Base-by-base conservation (phyloP, 2,888 invertebrate genomes). In the Lomographa bimaculata region DNA sequence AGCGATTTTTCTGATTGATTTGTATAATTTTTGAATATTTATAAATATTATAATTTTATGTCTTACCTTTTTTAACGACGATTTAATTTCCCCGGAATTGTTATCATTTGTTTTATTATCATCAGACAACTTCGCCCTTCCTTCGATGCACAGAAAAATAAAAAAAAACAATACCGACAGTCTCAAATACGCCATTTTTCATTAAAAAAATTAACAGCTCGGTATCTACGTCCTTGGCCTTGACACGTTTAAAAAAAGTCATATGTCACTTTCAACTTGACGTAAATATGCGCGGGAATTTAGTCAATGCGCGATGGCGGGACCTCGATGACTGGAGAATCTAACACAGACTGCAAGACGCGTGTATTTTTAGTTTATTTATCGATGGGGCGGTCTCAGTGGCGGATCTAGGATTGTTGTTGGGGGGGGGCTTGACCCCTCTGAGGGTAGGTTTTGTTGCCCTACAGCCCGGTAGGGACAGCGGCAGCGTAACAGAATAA, bases 261-360 rank as follows among this genome's bases (percentile, higher is more conserved):
- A 39, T 20, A 35, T 33, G 44, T 46, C 35, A 46, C 35, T 44
- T 33, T 45, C 35, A 33, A 43, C 30, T 46, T 59, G 57, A 57
- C 58, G 49, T 51, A 2, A 10, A 50, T 57, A 61, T 47, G 49
- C 61, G 69, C 69, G 70, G 61, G 61, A 64, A 57, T 14, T 7
- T 2, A 29, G 60, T 57, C 58, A 59, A 59, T 52, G 49, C 62
- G 23, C 42, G 36, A 46, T 60, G 63, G 60, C 63, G 16, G 62
- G 44, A 54, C 76, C 73, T 71, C 76, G 75, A 37, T 55, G 49
- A 76, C 78, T 78, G 77, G 75, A 77, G 58, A 52, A 53, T 49
- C 20, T 47, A 40, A 32, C 19, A 57, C 60, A 75, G 76, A 74
- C 73, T 66, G 70, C 66, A 69, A 71, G 76, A 65, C 78, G 67